Base-by-base conservation (phyloP, 2,797 vertebrate genomes). In the Anabacerthia variegaticeps region DNA sequence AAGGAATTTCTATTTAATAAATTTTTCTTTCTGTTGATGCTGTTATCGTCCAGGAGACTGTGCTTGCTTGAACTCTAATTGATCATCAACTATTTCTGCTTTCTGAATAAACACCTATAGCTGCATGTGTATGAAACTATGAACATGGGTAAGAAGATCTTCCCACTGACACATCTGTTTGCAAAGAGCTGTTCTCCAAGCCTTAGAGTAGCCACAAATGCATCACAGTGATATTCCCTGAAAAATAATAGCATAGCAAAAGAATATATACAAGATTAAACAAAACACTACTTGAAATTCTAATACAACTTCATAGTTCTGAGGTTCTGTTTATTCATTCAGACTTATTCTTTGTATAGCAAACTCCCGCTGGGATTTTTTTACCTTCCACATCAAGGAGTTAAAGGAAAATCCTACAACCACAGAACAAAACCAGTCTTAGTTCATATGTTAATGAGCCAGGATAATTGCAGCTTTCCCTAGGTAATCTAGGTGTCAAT, bases 381-480 rank as follows among this genome's bases (percentile, higher is more conserved):
- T 95, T 94, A 94, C 94, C 93, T 95, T 88, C 78, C 95, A 94
- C 78, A 97, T 96, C 91, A 97, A 97, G 96, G 94, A 93, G 93
- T 96, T 97, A 97, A 97, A 89, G 90, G 92, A 97, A 97, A 97
- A 96, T 96, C 95, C 94, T 96, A 82, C 91, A 96, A 94, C 93
- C 83, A 48, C 75, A 52, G 90, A 97, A 97, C 89, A 92, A 97
- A 94, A 85, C 85, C 79, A 85, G 88, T 79, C 82, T 96, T 97
- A 90, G 68, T 97, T 98, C 96, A 95, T 97, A 97, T 97, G 97
- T 95, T 98, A 98, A 98, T 97, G 93, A 98, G 86, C 58, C 67
- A 88, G 85, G 96, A 97, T 98, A 98, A 98, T 98, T 98, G 96
- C 95, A 97, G 96, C 96, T 97, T 97, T 98, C 97, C 96, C 96